Base-by-base conservation (phyloP, 2,113 vertebrate genomes). In the Hepsetus odoe region DNA sequence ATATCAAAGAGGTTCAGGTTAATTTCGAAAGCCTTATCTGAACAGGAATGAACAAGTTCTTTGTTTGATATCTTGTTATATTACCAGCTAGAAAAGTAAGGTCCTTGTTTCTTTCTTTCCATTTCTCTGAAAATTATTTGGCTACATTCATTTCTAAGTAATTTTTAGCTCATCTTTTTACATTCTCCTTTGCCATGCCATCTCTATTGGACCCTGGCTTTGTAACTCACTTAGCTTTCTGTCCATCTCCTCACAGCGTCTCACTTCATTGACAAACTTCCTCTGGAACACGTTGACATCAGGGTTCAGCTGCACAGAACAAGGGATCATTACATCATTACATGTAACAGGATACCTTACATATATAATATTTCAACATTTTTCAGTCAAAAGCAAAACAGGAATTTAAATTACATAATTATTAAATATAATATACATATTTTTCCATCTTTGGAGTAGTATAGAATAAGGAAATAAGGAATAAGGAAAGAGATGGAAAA, bases 271-370 rank as follows among this genome's bases (percentile, higher is more conserved):
- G 30, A 99, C 97, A 89, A 99, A 99, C 87, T 99, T 99, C 2
- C 98, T 89, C 79, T 98, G 98, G 92, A 99, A 99, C 64, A 98
- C 96, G 44, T 99, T 99, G 72, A 99, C 96, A 77, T 98, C 97
- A 12, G 98, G 98, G 89, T 99, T 99, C 82, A 99, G 89, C 98
- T 99, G 89, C 35, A 76, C 16, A 14, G 24, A 30, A 82, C 2
- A 67, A 62, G 55, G 53, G 33, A 1, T 9, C 35, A 38, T 38
- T 38, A 9, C 9, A 4, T 5, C 35, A 4, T 38, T 4, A 11
- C 2, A 18, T 11, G 26, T 18, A 56, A 56, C 11, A 18, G 5
- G 6, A 24, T 1, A 55, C 9, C 20, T n/a, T 4, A 22, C 22
- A 62, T 22, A 22, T 18, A 32, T 20, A 49, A 22, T 14, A 20